Percentiles rank a stretch among this genome's conserved stretches.
These are phyloP conservation scores for Rhodinocichla rosea DNA, from an alignment of 2,113 vertebrate genomes.

Conservation along the genomic window DNA sequence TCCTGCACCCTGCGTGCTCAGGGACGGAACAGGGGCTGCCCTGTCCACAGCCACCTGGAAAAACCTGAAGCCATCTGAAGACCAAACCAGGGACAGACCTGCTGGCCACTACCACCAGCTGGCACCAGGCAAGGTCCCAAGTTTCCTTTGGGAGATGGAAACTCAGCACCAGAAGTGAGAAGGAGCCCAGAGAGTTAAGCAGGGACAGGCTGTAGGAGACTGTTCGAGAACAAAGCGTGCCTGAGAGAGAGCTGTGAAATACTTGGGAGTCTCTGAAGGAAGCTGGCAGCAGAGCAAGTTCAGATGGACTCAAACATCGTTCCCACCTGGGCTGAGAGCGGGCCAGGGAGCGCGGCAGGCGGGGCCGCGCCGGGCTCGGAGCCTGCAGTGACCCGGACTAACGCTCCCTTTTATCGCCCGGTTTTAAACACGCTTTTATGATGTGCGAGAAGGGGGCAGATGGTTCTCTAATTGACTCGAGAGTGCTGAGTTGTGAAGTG, in stretches of 20 bases:
- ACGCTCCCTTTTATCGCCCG: conserved; percentile 38
- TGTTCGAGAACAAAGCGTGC: conserved; percentile 9
- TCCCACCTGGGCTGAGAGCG: conserved; percentile 28
- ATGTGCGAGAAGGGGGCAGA: conserved; percentile 54
- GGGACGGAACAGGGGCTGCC: neutral
- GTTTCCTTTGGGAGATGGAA: neutral
- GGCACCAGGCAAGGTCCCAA: neutral
- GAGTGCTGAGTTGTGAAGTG: conserved; percentile 54
- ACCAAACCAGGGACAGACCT: neutral
- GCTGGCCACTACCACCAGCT: neutral
- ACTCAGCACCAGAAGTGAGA: neutral
- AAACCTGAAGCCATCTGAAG: neutral
- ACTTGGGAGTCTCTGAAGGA: conserved; percentile 16
- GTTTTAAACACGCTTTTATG: conserved; percentile 49
- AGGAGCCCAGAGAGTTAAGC: neutral
- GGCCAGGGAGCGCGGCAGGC: neutral
- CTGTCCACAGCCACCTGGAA: neutral
- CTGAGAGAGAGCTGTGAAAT: conserved; percentile 14
- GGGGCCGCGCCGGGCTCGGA: neutral
- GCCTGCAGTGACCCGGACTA: neutral
- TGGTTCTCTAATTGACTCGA: conserved; percentile 53
- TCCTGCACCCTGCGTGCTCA: rapidly evolving
- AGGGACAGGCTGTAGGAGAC: neutral
- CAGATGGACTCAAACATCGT: neutral
- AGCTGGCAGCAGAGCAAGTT: conserved; percentile 13